Conservation (phyloP, 2,113 vertebrate species). For the Chaetodon trifascialis region DNA sequence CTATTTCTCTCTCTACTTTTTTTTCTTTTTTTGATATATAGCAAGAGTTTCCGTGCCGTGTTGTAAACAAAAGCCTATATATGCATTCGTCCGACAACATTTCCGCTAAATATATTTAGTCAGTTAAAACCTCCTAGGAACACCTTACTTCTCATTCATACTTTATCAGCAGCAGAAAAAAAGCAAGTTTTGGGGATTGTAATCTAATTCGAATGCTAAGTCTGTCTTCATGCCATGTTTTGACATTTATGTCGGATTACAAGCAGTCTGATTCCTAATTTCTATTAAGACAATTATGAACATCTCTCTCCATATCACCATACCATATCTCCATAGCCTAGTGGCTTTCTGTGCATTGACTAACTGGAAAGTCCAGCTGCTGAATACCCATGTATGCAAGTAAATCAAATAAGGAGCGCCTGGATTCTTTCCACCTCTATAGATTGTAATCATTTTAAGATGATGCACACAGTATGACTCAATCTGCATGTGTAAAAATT, state of each 20-base stretch:
- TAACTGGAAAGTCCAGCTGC: not conserved
- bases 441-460: not conserved
- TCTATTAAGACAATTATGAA: not conserved
- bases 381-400: not conserved
- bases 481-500: not conserved
- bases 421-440: not conserved
- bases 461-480: not conserved
- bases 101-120: too few species aligned
- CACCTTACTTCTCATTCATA: too few species aligned
- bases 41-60: not conserved
- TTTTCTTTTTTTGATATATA: not conserved
- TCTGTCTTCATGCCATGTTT: not conserved
- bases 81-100: too few species aligned
- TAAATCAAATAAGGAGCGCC: not conserved
- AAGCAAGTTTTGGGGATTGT: not conserved
- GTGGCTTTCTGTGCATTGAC: not conserved
- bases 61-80: not conserved
- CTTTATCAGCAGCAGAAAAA: not conserved
- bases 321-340: too few species aligned
- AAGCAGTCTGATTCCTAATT: not conserved
- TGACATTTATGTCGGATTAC: not conserved
- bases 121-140: not conserved
- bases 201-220: not conserved
- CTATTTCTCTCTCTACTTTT: too few species aligned
- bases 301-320: too few species aligned